Evolutionary conservation across 2,113 vertebrate genomes (phyloP), one percentile per base, ranked within the genome.

Genomic region (Larimichthys polyactis): DNA sequence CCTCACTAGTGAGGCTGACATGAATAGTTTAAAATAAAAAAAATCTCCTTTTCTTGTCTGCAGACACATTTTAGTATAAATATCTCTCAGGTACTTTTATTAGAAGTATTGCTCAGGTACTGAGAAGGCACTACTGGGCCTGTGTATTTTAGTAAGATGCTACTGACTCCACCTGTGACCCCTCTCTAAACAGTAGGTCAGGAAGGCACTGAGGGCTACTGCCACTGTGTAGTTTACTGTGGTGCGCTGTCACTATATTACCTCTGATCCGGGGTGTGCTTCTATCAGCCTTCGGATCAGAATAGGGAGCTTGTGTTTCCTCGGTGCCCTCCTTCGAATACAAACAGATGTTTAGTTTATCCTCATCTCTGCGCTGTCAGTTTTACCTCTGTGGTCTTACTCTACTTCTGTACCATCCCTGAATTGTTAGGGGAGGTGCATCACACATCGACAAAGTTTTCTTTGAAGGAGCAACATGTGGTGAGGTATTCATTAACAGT

Each of bases 401-500:
- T 58, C 19, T 17, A 43, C 40, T 58, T 66, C 51, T 17, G 27
- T 24, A 72, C 40, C 68, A 40, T 75, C 72, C 63, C 43, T 22
- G 71, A 75, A 79, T 80, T 51, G 59, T 80, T 16, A 16, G 12
- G 57, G 22, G 66, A 73, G 48, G 68, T 64, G 73, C 81, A 65
- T 64, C 52, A 76, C 24, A 8, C 57, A 52, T 59, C 12, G 22
- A 66, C 36, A 86, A 83, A 60, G 79, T 90, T 84, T 87, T 73
- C 40, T 66, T 55, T 75, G 46, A 84, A 65, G 44, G 48, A 69
- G 83, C 85, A 90, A 89, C 83, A 83, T 66, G 85, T 88, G 86
- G 80, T 57, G 71, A 83, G 69, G 78, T 74, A 78, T 87, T 89
- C 64, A 87, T 90, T 86, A 84, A 85, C 64, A 55, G 72, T 71